phyloP scores from a whole-genome alignment of 2,113 vertebrate species.

The Piliocolobus tephrosceles region DNA sequence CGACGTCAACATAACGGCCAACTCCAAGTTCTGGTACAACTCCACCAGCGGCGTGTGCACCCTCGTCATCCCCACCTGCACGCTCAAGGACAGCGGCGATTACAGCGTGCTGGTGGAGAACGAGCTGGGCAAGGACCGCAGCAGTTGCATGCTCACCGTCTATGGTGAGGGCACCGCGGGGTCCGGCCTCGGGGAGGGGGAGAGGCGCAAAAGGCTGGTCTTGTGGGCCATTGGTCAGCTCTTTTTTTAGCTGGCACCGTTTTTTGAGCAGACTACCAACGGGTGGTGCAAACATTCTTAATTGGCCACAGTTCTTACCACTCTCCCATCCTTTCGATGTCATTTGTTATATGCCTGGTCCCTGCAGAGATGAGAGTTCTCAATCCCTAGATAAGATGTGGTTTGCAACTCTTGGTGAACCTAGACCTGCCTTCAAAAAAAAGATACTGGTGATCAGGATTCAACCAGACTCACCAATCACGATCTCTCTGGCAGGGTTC shows the following conservation, averaged over 20 bases:
- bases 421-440: not conserved
- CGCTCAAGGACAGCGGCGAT: constrained; percentile 72
- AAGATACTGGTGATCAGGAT: not conserved
- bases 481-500: not conserved
- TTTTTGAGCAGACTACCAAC: not conserved
- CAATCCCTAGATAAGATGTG: not conserved
- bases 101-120: constrained; percentile 82
- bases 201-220: not conserved
- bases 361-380: not conserved
- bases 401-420: not conserved
- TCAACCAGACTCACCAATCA: constrained; percentile 5
- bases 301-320: not conserved
- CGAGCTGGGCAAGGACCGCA: constrained; percentile 74
- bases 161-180: constrained; percentile 49
- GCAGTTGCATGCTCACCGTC: constrained; percentile 77
- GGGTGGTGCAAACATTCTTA: not conserved
- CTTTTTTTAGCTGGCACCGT: not conserved
- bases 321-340: not conserved
- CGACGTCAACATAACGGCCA: constrained; percentile 70
- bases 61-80: constrained; percentile 78
- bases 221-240: not conserved
- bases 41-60: constrained; percentile 78
- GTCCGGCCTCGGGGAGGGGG: accelerated
- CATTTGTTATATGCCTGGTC: not conserved
- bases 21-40: constrained; percentile 78